Evolutionary conservation across 2,888 invertebrate species (phyloP).

Genomic region (Thera britannica): DNA sequence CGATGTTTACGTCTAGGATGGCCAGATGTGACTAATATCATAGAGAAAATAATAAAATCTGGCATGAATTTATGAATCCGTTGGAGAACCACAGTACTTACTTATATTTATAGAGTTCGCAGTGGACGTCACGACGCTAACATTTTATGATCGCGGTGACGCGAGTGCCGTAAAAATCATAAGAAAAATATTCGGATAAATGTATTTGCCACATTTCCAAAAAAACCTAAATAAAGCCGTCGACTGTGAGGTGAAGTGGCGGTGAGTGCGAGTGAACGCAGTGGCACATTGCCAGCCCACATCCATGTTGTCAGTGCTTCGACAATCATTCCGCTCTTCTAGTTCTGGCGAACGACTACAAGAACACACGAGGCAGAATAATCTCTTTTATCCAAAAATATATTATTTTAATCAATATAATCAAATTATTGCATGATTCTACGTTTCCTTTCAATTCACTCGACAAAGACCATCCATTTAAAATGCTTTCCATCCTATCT

Average conservation of each 20-base stretch:
- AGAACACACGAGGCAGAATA: slow-evolving; percentile 14
- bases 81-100: neutral
- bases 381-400: neutral
- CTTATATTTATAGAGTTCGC: neutral
- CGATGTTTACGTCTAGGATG: neutral
- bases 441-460: neutral
- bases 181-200: neutral
- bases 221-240: slow-evolving; percentile 22
- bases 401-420: too few species aligned
- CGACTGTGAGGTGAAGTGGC: slow-evolving; percentile 48
- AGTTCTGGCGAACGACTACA: slow-evolving; percentile 14
- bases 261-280: slow-evolving; percentile 51
- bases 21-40: neutral
- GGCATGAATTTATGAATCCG: neutral
- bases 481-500: neutral
- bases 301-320: slow-evolving; percentile 42
- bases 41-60: neutral
- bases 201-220: neutral
- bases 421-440: neutral
- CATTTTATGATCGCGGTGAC: neutral
- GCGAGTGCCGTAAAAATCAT: slow-evolving; percentile 1
- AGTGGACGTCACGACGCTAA: neutral
- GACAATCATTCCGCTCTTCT: slow-evolving; percentile 23
- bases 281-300: slow-evolving; percentile 67
- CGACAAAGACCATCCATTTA: slow-evolving; percentile 1